phyloP scores from a whole-genome alignment of 1,140 invertebrate genomes.

The Euura saliciscinereae region DNA sequence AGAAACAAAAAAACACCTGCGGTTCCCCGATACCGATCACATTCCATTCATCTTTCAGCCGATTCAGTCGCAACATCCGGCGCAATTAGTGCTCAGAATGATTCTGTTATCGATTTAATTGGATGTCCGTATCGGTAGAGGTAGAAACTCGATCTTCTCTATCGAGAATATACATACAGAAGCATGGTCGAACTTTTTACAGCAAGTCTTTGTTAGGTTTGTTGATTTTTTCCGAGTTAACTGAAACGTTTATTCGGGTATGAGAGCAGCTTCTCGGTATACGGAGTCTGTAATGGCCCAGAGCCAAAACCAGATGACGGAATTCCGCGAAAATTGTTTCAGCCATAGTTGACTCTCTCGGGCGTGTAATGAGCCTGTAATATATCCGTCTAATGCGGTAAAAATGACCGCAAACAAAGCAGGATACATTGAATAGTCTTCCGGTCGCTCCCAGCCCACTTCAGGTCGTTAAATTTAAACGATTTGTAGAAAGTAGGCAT shows the following conservation, averaged over 20 bases:
- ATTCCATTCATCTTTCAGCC: neutral
- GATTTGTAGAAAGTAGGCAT: neutral
- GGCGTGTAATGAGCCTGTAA: neutral
- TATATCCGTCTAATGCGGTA: neutral
- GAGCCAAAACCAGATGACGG: slow-evolving; percentile 13
- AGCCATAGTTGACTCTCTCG: neutral
- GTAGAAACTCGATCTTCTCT: no score
- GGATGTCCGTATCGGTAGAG: no score
- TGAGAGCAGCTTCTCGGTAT: neutral
- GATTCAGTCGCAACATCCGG: neutral
- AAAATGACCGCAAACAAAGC: neutral
- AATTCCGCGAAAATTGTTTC: neutral
- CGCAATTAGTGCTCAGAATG: neutral
- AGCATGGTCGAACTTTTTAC: no score
- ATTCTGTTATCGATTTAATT: no score
- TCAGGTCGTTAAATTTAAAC: neutral
- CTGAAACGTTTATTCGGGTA: no score
- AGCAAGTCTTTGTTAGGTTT: no score
- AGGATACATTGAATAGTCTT: neutral
- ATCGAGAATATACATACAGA: no score
- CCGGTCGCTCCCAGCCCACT: neutral
- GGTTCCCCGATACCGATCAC: no score
- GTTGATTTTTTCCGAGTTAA: no score
- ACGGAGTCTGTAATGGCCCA: neutral
- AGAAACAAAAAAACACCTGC: no score